Percentiles rank a stretch among this genome's conserved stretches.
Conservation (phyloP, 2,888 invertebrate genomes). For the Poecilobothrus nobilitatus region DNA sequence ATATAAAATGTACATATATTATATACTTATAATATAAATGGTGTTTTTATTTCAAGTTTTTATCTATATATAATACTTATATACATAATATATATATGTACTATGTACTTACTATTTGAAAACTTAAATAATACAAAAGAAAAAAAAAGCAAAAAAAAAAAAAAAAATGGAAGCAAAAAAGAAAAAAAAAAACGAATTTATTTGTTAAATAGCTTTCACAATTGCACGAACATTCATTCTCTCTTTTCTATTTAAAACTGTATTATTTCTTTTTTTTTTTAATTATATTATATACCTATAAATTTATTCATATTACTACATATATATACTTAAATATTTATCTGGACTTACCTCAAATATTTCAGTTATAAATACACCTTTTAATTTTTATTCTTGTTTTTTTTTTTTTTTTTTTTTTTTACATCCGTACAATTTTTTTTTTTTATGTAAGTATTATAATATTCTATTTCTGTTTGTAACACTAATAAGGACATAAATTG, state of each 20-base stretch:
- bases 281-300: not conserved
- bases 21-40: no score
- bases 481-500: no score
- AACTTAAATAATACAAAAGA: not conserved
- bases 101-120: not conserved
- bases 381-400: no score
- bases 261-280: not conserved
- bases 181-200: no score
- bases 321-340: not conserved
- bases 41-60: no score
- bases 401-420: no score
- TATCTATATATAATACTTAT: no score
- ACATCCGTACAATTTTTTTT: no score
- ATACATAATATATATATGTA: no score
- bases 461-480: no score
- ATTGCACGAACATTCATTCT: not conserved
- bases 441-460: no score
- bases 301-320: not conserved
- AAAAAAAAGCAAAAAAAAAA: not conserved
- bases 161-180: not conserved
- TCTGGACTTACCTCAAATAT: slow-evolving; percentile 6
- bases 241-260: not conserved
- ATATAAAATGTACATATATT: no score
- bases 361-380: not conserved
- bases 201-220: slow-evolving; percentile 5